Evolutionary conservation across 2,888 invertebrate genomes (phyloP).

Genomic region (Fragum fragum): DNA sequence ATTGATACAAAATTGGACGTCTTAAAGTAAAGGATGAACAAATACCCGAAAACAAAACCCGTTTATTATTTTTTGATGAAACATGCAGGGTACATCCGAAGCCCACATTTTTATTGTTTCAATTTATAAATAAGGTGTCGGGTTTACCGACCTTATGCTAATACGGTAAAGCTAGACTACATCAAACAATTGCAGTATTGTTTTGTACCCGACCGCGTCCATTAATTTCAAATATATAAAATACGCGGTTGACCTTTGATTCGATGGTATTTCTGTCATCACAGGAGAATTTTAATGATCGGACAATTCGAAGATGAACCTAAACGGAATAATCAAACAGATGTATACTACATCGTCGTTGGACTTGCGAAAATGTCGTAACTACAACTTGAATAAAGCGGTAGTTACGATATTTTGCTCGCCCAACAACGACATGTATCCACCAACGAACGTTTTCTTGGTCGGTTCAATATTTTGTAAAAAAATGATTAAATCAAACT

Average conservation of each 20-base stretch:
- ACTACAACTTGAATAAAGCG: too few relatives aligned
- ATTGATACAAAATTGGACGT: too few relatives aligned
- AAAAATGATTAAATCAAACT: too few relatives aligned
- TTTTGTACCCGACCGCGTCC: constrained; percentile 15
- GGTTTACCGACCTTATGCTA: constrained; percentile 16
- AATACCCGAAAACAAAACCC: constrained; percentile 9
- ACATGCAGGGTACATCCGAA: constrained; percentile 13
- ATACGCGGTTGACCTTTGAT: constrained; percentile 2
- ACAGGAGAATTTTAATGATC: too few relatives aligned
- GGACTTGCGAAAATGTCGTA: too few relatives aligned
- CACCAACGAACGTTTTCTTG: too few relatives aligned
- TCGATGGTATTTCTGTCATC: not conserved
- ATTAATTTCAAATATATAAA: constrained; percentile 6
- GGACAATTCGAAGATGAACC: too few relatives aligned
- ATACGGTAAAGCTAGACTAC: constrained; percentile 18
- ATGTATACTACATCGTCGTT: too few relatives aligned
- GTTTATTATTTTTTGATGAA: constrained; percentile 17
- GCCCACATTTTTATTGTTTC: constrained; percentile 16
- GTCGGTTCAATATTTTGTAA: too few relatives aligned
- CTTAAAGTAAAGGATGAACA: not conserved
- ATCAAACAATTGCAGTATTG: constrained; percentile 23
- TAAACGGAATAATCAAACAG: too few relatives aligned
- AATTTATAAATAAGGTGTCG: constrained; percentile 27
- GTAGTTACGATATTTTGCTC: too few relatives aligned
- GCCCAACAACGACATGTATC: too few relatives aligned